phyloP scores from a whole-genome alignment of 2,797 vertebrate genomes.

The Tiaroga cobitis region DNA sequence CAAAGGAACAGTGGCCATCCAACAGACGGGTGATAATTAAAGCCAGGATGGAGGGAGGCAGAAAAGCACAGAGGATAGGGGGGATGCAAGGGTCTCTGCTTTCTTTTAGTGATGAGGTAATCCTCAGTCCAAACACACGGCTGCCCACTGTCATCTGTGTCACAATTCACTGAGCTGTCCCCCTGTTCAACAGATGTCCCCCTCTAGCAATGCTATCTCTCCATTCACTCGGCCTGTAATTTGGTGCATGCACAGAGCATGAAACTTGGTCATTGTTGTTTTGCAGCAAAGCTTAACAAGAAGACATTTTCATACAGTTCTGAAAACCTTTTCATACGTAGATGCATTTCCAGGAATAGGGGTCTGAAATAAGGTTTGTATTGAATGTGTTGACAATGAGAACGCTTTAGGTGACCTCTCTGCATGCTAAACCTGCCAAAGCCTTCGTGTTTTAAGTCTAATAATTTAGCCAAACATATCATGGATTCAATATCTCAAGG shows the following conservation, averaged over 20 bases:
- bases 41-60: slow-evolving; percentile 26
- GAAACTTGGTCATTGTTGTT: slow-evolving; percentile 17
- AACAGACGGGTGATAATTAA: slow-evolving; percentile 52
- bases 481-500: not conserved
- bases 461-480: not conserved
- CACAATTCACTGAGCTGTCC: slow-evolving; percentile 59
- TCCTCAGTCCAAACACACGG: slow-evolving; percentile 65
- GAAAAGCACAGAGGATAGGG: slow-evolving; percentile 40
- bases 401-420: slow-evolving; percentile 54
- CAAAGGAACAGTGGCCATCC: slow-evolving; percentile 42
- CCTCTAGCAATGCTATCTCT: slow-evolving; percentile 50
- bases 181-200: slow-evolving; percentile 57
- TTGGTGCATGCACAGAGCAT: slow-evolving; percentile 33
- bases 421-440: slow-evolving; percentile 39
- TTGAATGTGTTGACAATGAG: slow-evolving; percentile 67
- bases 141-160: slow-evolving; percentile 63
- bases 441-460: not conserved
- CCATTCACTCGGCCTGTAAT: slow-evolving; percentile 31
- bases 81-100: slow-evolving; percentile 55
- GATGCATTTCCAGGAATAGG: slow-evolving; percentile 34
- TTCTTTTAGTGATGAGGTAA: slow-evolving; percentile 69
- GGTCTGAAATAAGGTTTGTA: slow-evolving; percentile 62
- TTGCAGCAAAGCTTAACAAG: slow-evolving; percentile 17
- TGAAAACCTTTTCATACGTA: slow-evolving; percentile 37
- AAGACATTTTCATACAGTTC: slow-evolving; percentile 11